phyloP scores from a whole-genome alignment of 2,888 invertebrate genomes.

The Microctonus hyperodae region DNA sequence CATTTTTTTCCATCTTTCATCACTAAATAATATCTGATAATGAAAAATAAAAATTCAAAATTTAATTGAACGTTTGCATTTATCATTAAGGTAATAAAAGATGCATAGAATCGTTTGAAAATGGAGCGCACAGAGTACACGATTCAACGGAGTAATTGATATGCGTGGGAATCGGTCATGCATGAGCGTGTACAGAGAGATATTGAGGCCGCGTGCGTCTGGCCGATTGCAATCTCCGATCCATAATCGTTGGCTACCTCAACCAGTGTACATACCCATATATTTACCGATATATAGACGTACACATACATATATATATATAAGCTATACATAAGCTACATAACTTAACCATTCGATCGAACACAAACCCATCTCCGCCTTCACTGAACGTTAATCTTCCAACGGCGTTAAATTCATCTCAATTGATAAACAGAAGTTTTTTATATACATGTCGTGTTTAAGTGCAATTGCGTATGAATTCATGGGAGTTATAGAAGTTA shows the following conservation, averaged over 20 bases:
- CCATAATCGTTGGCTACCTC: constrained; percentile 38
- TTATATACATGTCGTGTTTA: not conserved
- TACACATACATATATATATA: not conserved
- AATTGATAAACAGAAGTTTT: not conserved
- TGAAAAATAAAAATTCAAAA: too few species aligned
- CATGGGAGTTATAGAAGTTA: not conserved
- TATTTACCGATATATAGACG: not conserved
- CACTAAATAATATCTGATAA: too few species aligned
- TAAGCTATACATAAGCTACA: not conserved
- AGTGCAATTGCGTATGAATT: not conserved
- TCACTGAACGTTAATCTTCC: constrained; percentile 8
- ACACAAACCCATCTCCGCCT: not conserved
- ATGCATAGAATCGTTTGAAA: not conserved
- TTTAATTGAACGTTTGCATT: not conserved
- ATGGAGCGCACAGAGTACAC: not conserved
- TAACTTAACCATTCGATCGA: not conserved
- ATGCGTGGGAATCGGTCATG: constrained; percentile 41
- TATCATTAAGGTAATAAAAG: not conserved
- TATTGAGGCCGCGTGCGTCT: constrained; percentile 19
- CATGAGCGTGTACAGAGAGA: constrained; percentile 19
- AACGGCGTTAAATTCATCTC: constrained; percentile 6
- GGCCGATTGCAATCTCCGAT: constrained; percentile 34
- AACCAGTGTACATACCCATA: constrained; percentile 12
- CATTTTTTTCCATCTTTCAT: too few species aligned
- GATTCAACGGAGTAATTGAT: constrained; percentile 35